Evolutionary conservation across 2,888 invertebrate species (phyloP).

Genomic region (Rhaphigaster nebulosa): DNA sequence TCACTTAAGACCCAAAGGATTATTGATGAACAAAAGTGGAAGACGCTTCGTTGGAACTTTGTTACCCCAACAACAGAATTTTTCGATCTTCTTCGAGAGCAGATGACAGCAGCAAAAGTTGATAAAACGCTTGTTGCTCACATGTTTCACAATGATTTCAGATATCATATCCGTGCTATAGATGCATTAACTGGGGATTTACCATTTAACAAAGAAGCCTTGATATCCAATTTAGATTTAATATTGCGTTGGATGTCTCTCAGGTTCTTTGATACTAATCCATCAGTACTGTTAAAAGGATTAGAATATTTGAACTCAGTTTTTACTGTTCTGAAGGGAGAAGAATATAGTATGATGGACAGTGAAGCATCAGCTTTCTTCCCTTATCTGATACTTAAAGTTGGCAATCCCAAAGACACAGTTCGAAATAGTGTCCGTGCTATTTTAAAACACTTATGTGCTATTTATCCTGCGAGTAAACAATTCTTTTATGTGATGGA

Average conservation of each 20-base stretch:
- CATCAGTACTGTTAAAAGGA: constrained; percentile 95
- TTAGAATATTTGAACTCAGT: constrained; percentile 90
- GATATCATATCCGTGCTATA: constrained; percentile 95
- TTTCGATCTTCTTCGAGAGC: constrained; percentile 89
- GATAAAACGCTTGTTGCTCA: constrained; percentile 89
- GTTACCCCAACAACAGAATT: constrained; percentile 94
- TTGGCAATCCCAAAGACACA: constrained; percentile 96
- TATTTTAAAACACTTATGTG: constrained; percentile 86
- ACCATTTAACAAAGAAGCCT: constrained; percentile 80
- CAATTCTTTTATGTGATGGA: constrained; percentile 93
- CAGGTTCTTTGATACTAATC: constrained; percentile 98
- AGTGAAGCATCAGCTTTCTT: constrained; percentile 93
- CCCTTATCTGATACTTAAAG: constrained; percentile 94
- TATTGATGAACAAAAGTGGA: constrained; percentile 93
- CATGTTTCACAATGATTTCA: constrained; percentile 95
- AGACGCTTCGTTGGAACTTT: constrained; percentile 94
- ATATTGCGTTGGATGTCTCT: constrained; percentile 97
- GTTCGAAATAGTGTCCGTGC: constrained; percentile 91
- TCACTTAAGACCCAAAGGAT: constrained; percentile 92
- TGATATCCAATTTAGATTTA: constrained; percentile 92
- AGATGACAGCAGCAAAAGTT: constrained; percentile 89
- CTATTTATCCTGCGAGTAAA: constrained; percentile 90
- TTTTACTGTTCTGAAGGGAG: constrained; percentile 84
- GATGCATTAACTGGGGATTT: constrained; percentile 90
- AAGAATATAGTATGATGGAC: constrained; percentile 89